These are phyloP conservation scores for Anaspis maculata DNA, from an alignment of 2,888 invertebrate genomes.

Conservation along the genomic window DNA sequence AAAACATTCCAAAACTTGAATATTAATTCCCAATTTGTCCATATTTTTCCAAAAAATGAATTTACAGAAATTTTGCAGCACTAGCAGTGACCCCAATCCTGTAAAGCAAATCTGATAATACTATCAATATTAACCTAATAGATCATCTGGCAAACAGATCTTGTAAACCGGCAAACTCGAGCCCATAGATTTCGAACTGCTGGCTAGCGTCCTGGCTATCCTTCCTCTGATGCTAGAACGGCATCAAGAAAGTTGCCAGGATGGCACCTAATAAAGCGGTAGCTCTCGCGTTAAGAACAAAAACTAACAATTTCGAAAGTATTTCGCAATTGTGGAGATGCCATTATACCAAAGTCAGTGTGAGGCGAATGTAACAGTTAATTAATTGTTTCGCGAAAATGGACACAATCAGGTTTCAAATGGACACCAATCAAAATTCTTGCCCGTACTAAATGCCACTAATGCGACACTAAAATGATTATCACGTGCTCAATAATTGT, in stretches of 20 bases:
- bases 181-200: too few species aligned
- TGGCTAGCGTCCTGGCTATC: too few species aligned
- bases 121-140: too few species aligned
- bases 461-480: slow-evolving; percentile 25
- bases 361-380: slow-evolving; percentile 22
- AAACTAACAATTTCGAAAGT: slow-evolving; percentile 1
- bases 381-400: slow-evolving; percentile 34
- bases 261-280: slow-evolving; percentile 2
- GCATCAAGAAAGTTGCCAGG: too few species aligned
- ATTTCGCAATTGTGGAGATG: slow-evolving; percentile 19
- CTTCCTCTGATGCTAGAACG: too few species aligned
- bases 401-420: slow-evolving; percentile 31
- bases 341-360: slow-evolving; percentile 26
- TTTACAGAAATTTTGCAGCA: too few species aligned
- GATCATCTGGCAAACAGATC: too few species aligned
- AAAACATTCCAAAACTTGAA: neutral
- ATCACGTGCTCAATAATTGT: slow-evolving; percentile 25
- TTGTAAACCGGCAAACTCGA: too few species aligned
- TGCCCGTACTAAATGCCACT: slow-evolving; percentile 15
- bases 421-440: slow-evolving; percentile 33
- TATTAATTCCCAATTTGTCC: too few species aligned
- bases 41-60: too few species aligned
- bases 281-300: neutral
- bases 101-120: too few species aligned
- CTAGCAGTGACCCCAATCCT: too few species aligned